A percentile compares a stretch with the other conserved stretches of the same genome.
These are phyloP conservation scores for Ommatoiulus sabulosus DNA, from an alignment of 2,888 invertebrate species.

Conservation along the genomic window DNA sequence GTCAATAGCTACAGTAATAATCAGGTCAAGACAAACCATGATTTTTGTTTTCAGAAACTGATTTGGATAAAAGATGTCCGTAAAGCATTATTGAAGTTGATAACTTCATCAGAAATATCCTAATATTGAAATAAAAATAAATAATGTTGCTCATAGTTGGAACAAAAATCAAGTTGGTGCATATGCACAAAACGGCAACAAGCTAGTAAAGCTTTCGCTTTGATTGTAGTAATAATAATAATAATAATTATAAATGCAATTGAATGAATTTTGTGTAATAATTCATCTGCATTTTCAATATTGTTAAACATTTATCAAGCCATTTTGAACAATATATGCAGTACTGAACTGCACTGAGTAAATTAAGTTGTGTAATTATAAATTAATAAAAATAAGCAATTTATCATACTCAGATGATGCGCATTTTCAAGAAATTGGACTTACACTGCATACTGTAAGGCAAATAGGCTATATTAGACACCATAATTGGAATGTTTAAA, in stretches of 20 bases:
- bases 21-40: neutral
- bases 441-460: neutral
- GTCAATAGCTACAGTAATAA: neutral
- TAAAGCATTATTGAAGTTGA: neutral
- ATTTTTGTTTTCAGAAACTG: neutral
- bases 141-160: neutral
- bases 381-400: neutral
- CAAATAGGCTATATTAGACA: neutral
- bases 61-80: neutral
- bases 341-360: neutral
- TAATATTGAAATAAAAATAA: neutral
- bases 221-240: no score
- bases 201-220: no score
- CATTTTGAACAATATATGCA: neutral
- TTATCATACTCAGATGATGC: neutral
- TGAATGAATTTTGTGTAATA: neutral
- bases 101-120: neutral
- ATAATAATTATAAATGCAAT: neutral
- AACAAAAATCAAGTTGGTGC: neutral
- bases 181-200: neutral
- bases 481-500: neutral
- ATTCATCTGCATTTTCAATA: neutral
- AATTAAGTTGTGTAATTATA: neutral
- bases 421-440: slow-evolving; percentile 1
- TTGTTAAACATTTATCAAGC: neutral